Conservation (phyloP, 2,113 vertebrate genomes). For the Eudorcas thomsonii region DNA sequence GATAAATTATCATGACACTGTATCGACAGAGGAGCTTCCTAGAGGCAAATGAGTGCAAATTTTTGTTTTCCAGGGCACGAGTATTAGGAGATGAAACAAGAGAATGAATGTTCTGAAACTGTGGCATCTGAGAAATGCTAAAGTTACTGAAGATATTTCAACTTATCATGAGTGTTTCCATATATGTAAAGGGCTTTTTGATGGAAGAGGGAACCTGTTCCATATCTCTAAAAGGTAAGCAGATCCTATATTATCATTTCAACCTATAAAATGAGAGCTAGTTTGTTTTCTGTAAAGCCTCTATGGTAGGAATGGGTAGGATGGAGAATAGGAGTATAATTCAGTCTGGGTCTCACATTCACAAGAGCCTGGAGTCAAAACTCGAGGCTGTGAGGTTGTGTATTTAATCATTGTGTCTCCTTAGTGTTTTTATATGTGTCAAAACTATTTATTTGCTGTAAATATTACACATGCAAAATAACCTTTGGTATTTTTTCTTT, state of each 20-base stretch:
- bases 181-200: not conserved
- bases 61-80: not conserved
- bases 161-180: not conserved
- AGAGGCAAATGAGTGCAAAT: not conserved
- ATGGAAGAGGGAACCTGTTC: not conserved
- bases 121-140: not conserved
- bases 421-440: not conserved
- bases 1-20: not conserved
- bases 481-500: not conserved
- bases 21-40: not conserved
- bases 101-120: not conserved
- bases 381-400: not conserved
- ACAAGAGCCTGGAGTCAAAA: not conserved
- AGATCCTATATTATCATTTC: not conserved
- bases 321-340: not conserved
- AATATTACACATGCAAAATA: not conserved
- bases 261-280: not conserved
- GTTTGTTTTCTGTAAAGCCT: not conserved
- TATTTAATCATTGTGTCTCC: not conserved
- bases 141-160: not conserved
- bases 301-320: not conserved
- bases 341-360: not conserved
- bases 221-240: not conserved
- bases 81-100: not conserved
- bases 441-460: not conserved